phyloP scores from a whole-genome alignment of 2,113 vertebrate genomes.

The Mustelus asterias region DNA sequence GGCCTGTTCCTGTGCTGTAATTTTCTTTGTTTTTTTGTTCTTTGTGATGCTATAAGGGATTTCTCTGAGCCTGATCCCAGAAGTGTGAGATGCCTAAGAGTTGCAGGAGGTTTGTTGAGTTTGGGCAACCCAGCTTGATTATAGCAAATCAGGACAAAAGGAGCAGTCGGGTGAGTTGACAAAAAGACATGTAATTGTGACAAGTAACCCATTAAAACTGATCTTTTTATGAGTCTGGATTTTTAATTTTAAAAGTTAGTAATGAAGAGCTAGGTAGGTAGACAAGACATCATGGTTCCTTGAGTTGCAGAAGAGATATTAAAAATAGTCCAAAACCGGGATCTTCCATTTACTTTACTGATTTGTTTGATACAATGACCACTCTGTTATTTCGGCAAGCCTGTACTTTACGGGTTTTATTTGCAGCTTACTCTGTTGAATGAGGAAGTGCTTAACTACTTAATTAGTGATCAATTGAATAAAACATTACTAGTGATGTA shows the following conservation, averaged over 20 bases:
- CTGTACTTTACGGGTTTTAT: background rate
- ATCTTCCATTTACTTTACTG: background rate
- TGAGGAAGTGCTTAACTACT: background rate
- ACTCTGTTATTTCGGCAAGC: background rate
- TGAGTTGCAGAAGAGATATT: background rate
- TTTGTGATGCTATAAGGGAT: background rate
- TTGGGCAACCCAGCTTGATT: background rate
- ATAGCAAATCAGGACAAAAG: too few relatives aligned
- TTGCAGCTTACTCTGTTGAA: background rate
- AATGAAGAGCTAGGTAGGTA: background rate
- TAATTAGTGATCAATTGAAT: background rate
- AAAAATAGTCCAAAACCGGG: background rate
- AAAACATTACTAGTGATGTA: background rate
- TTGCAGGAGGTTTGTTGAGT: background rate
- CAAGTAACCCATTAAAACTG: background rate
- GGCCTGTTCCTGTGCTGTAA: too few relatives aligned
- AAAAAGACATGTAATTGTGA: background rate
- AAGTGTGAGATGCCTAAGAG: conserved; percentile 17
- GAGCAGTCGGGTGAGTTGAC: background rate
- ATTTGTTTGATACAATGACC: background rate
- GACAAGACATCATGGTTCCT: background rate
- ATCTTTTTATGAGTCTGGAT: background rate
- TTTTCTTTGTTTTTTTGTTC: too few relatives aligned
- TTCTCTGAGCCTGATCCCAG: background rate
- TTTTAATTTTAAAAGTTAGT: background rate